phyloP scores from a whole-genome alignment of 1,140 invertebrate species.

The Lamellibrachia luymesi region DNA sequence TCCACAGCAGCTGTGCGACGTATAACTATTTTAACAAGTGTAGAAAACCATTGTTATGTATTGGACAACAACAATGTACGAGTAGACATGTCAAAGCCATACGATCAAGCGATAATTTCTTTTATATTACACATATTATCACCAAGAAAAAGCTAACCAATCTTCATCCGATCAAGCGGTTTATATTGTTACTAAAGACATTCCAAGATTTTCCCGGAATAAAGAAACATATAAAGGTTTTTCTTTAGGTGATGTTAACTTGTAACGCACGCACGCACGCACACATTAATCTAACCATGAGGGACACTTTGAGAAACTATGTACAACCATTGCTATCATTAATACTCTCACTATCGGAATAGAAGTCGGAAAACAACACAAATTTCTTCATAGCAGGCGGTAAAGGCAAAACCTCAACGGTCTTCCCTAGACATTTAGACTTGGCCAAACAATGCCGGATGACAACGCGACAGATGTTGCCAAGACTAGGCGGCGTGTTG shows the following conservation, averaged over 20 bases:
- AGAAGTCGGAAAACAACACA: neutral
- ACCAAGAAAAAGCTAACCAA: too few relatives aligned
- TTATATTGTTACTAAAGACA: too few relatives aligned
- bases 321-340: neutral
- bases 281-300: neutral
- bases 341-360: neutral
- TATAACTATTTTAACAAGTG: too few relatives aligned
- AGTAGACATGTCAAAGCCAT: too few relatives aligned
- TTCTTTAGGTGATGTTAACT: neutral
- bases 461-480: neutral
- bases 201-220: too few relatives aligned
- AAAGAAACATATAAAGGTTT: too few relatives aligned
- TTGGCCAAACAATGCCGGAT: slow-evolving; percentile 8
- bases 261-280: neutral
- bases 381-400: neutral
- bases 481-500: slow-evolving; percentile 9
- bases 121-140: neutral
- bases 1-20: too few relatives aligned
- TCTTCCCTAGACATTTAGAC: neutral
- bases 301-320: neutral
- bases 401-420: neutral
- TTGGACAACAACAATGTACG: too few relatives aligned
- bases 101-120: too few relatives aligned
- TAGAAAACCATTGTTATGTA: too few relatives aligned
- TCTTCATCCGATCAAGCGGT: too few relatives aligned